Base-by-base conservation (phyloP, 1,140 invertebrate genomes). In the Cyclina sinensis region DNA sequence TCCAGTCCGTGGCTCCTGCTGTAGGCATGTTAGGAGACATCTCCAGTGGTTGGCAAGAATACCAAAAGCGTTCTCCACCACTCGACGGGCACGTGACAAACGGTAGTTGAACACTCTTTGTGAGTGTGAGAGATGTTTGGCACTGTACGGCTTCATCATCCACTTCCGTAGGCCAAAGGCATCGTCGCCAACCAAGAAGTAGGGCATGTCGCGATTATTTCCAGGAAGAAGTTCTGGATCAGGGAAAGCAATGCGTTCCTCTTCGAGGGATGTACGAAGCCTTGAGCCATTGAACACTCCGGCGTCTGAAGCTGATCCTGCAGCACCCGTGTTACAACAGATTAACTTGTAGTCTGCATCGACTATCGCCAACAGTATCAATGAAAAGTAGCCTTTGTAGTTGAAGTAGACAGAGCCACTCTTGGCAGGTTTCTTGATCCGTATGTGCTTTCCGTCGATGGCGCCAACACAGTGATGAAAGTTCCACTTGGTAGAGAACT, bases 371-470 rank as follows among this genome's bases (percentile, higher is more conserved):
- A 96, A 57, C 39, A 96, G 91, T 78, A 96, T 94, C 83, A 96
- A 94, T 87, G 94, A 95, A 91, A 94, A 92, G 30, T 30, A 93
- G 32, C 94, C 92, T 93, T 96, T 96, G 90, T 96, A 96, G 91
- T 96, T 96, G 89, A 94, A 96, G 90, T 94, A 96, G 27, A 92
- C 80, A 14, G 24, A 5, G 2, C 70, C 37, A 43, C 4, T 21
- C 16, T 27, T 14, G 1, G 1, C 35, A n/a, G 70, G 70, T 24
- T 27, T 9, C 39, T 46, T 39, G 3, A 35, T 18, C 16, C 35
- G 35, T 4, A 74, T 74, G 37, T 74, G 70, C 39, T 74, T 74
- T 9, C 37, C 70, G 37, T 74, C 70, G 11, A 74, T 16, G 14
- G 70, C 70, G 21, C 70, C 70, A 94, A 95, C 59, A 94, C 94